Evolutionary conservation across 2,888 invertebrate species (phyloP), one percentile per base, ranked within the genome.

Genomic region (Branchellion lobata): DNA sequence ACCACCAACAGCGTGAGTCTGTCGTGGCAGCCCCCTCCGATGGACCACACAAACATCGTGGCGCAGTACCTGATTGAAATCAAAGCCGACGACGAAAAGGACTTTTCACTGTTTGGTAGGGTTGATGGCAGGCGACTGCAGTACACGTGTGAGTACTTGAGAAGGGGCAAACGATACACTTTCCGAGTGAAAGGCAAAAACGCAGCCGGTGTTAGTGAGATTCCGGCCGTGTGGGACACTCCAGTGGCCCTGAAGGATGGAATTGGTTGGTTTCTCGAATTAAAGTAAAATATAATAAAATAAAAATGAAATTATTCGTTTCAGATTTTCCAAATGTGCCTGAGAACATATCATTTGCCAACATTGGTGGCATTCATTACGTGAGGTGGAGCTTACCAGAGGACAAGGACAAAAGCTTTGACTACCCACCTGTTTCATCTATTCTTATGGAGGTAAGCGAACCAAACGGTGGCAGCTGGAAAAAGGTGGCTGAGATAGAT

Each of bases 161-260:
- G 31, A 2, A 80, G 78, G 18, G 82, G 80, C 24, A 71, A 57
- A 21, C 57, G 77, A 14, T 95, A 94, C 86, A 92, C 93, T 86
- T 94, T 95, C 87, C 90, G 94, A 80, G 91, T 95, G 11, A 93
- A 93, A 0, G 93, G 94, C 0, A 90, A 93, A 79, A 95, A 94
- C 88, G 90, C 93, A 83, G 93, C 93, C 85, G 95, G 95, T 5
- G 14, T 71, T 14, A 80, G 82, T 77, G 81, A 82, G 27, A 74
- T 84, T 68, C 91, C 92, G 79, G 93, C 93, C 31, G 88, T 91
- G 82, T 92, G 93, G 40, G 89, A 90, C 84, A 92, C 93, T 14
- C 90, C 93, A 14, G 90, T 93, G 3, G 18, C 34, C 1, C 33
- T 79, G n/a, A 75, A 68, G 77, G 47, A 34, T 75, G 33, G 29